Conservation (phyloP, 2,113 vertebrate genomes). For the Cottus gobio region DNA sequence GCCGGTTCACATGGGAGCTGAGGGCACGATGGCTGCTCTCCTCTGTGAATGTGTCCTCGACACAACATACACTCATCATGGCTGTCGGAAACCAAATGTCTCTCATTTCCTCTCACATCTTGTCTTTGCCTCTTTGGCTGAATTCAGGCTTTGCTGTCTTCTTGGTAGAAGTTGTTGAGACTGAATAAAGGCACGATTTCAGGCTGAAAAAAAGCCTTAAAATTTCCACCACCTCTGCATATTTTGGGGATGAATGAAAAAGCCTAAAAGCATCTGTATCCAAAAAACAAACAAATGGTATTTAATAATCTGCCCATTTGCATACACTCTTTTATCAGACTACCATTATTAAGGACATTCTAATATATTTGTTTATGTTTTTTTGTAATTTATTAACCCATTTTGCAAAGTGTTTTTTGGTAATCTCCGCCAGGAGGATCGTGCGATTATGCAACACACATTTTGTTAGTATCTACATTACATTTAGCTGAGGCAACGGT, state of each 20-base stretch:
- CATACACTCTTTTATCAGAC: neutral
- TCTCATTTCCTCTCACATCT: neutral
- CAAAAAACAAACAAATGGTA: neutral
- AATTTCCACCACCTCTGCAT: neutral
- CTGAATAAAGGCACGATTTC: no score
- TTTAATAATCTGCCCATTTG: neutral
- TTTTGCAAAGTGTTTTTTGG: neutral
- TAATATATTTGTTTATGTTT: no score
- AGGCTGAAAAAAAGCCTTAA: no score
- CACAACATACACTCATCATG: neutral
- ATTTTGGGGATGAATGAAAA: neutral
- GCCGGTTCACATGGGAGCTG: slow-evolving; percentile 12
- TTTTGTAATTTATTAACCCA: no score
- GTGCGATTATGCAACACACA: no score
- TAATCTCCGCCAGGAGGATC: no score
- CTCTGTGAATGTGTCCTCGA: neutral
- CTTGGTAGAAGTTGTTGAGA: neutral
- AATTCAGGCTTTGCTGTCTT: neutral
- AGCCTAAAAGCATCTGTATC: neutral
- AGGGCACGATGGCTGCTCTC: neutral
- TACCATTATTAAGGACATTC: neutral
- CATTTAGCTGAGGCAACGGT: no score
- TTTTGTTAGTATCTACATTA: no score
- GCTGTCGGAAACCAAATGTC: slow-evolving; percentile 4
- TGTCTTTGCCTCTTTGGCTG: neutral